Conservation (phyloP, 2,113 vertebrate species). For the Xiphophorus couchianus region DNA sequence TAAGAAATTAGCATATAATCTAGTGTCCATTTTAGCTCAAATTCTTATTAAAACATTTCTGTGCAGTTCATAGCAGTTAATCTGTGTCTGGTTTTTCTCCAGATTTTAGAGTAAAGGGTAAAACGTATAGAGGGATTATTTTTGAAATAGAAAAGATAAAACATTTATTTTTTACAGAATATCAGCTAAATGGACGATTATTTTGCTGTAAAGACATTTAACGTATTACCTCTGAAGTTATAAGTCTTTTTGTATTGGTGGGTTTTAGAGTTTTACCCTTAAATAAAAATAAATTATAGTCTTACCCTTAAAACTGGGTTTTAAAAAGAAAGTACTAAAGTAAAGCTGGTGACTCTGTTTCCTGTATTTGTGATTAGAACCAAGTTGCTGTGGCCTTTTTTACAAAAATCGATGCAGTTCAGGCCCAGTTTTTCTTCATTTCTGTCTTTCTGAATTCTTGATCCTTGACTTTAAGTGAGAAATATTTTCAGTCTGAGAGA, state of each 20-base stretch:
- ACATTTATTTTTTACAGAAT: background rate
- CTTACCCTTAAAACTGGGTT: constrained; percentile 17
- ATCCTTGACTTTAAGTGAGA: constrained; percentile 65
- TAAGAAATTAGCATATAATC: no score
- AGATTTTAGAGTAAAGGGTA: no score
- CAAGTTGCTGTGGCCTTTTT: constrained; percentile 51
- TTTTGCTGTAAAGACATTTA: background rate
- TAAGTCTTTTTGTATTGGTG: background rate
- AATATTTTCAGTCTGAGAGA: constrained; percentile 56
- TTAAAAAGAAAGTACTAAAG: constrained; percentile 28
- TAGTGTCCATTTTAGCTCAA: background rate
- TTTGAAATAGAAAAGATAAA: background rate
- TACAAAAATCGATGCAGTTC: constrained; percentile 53
- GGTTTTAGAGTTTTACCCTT: background rate
- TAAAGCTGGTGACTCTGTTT: constrained; percentile 28
- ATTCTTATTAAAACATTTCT: background rate
- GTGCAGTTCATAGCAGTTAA: background rate
- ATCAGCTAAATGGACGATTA: background rate
- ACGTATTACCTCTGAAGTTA: background rate
- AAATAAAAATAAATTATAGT: background rate
- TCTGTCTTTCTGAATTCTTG: constrained; percentile 38
- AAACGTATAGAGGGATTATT: background rate
- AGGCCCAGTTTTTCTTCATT: constrained; percentile 60
- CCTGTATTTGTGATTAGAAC: constrained; percentile 46
- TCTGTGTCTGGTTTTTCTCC: no score